phyloP scores from a whole-genome alignment of 2,113 vertebrate species.

The Callocephalon fimbriatum region DNA sequence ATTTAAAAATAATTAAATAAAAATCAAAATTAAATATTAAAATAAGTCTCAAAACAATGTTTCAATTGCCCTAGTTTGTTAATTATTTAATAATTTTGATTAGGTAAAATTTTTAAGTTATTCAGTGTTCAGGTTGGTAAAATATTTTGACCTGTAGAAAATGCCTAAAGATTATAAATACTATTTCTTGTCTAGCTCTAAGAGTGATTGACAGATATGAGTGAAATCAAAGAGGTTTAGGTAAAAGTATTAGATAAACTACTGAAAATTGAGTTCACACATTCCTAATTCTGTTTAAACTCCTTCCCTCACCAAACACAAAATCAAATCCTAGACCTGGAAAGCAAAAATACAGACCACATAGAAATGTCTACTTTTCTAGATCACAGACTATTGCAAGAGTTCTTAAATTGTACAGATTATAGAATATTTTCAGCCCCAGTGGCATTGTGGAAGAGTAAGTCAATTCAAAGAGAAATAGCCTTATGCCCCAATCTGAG shows the following conservation, averaged over 20 bases:
- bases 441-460: background rate
- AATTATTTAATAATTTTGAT: background rate
- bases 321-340: background rate
- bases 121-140: background rate
- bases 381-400: background rate
- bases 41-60: background rate
- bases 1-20: background rate
- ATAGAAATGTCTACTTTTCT: background rate
- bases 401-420: background rate
- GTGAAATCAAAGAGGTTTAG: background rate
- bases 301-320: background rate
- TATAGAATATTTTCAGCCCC: background rate
- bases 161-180: background rate
- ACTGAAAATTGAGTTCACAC: background rate
- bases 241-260: background rate
- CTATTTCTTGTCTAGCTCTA: background rate
- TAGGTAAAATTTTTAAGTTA: background rate
- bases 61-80: background rate
- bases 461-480: background rate
- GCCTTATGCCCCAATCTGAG: background rate
- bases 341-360: background rate
- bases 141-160: background rate
- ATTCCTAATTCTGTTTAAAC: background rate
- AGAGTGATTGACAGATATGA: background rate
- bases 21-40: background rate